These are phyloP conservation scores for Eilema griseolum DNA, from an alignment of 2,888 invertebrate species.

Conservation along the genomic window DNA sequence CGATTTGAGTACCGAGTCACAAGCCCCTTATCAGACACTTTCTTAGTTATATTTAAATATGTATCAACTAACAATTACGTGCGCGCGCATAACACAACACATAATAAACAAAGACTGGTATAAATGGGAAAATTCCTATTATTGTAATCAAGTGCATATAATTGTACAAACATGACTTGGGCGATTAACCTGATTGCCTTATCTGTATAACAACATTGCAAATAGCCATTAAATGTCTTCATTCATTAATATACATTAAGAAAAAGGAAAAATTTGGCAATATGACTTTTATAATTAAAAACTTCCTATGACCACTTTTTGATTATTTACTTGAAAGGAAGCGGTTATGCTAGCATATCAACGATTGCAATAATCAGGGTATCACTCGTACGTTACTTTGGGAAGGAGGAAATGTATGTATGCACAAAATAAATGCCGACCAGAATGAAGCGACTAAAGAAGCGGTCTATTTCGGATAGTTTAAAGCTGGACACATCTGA, in stretches of 20 bases:
- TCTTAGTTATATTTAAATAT: constrained; percentile 52
- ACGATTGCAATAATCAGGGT: no score
- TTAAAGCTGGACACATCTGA: no score
- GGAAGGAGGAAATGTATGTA: no score
- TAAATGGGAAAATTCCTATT: constrained; percentile 84
- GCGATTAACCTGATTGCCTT: constrained; percentile 75
- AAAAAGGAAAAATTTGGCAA: constrained; percentile 81
- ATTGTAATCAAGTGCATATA: constrained; percentile 68
- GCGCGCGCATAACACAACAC: constrained; percentile 61
- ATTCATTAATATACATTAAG: constrained; percentile 68
- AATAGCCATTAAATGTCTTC: constrained; percentile 74
- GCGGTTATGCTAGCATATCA: not conserved
- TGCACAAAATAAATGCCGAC: no score
- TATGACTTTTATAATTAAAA: constrained; percentile 62
- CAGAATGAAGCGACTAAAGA: no score
- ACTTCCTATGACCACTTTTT: constrained; percentile 60
- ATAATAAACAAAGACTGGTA: constrained; percentile 66
- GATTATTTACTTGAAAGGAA: not conserved
- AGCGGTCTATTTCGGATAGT: no score
- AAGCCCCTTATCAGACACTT: constrained; percentile 32
- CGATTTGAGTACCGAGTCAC: not conserved
- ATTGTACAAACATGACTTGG: constrained; percentile 62
- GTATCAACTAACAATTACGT: constrained; percentile 60
- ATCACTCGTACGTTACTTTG: no score
- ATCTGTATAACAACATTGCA: constrained; percentile 71